Base-by-base conservation (phyloP, 2,888 invertebrate species). In the Tenthredo amoena region DNA sequence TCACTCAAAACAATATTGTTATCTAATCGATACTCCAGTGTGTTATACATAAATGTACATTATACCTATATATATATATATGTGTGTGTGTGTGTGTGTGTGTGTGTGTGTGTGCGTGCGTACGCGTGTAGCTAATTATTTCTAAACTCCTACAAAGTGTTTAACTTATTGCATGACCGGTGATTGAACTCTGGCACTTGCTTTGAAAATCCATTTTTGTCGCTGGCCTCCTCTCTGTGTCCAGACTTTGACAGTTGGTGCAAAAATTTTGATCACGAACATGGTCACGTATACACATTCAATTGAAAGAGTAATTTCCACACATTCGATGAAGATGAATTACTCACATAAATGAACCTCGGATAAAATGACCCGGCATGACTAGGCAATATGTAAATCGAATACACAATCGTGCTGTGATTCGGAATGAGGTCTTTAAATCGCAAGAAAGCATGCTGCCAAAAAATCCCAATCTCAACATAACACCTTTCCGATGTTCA, bases 141-240 rank as follows among this genome's bases (percentile, higher is more conserved):
- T 81, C 12, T 10, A 40, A 81, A 40, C 62, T 58, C 40, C 40
- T 62, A 81, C 34, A 34, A 34, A 77, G 47, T 77, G 18, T 31
- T 10, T 7, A 55, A 10, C 26, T 77, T 37, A 34, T n/a, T 58
- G 21, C 43, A 74, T n/a, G 43, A 74, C 85, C 68, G 1, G 79
- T 34, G 26, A 72, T 79, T 88, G 55, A 83, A 87, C 86, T 83
- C 50, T 86, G 86, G 86, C 86, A 84, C 87, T 86, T 84, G 87
- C 87, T 87, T 87, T 87, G 84, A 85, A 86, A 85, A 86, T 87
- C 85, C 84, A 84, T 84, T 55, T 85, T 71, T 81, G 84, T 84
- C 85, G 76, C 86, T 87, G 88, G 90, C 88, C 89, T 90, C 92
- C 92, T 92, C 92, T 92, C 92, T 92, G 92, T 91, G 91, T 92